Base-by-base conservation (phyloP, 1,140 invertebrate genomes). In the Dreissena polymorpha region DNA sequence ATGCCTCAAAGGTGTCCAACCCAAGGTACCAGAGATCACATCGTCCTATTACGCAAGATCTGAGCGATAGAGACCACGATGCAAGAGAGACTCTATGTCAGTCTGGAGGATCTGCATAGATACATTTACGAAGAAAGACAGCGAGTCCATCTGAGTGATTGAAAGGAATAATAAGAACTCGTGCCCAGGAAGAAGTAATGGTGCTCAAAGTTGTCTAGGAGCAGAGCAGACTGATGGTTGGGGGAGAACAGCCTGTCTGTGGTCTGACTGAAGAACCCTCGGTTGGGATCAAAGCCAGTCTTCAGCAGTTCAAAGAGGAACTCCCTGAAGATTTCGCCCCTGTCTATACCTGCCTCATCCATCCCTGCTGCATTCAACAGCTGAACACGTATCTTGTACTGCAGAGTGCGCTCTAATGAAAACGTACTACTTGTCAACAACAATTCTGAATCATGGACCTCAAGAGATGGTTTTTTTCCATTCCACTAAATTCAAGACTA, bases 111-210 rank as follows among this genome's bases (percentile, higher is more conserved):
- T n/a, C n/a, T n/a, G n/a, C n/a, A n/a, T n/a, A n/a, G n/a, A n/a
- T n/a, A n/a, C n/a, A n/a, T n/a, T n/a, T n/a, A n/a, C n/a, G n/a
- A n/a, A n/a, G n/a, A n/a, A n/a, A n/a, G n/a, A n/a, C n/a, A n/a
- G n/a, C n/a, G n/a, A n/a, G n/a, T n/a, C n/a, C n/a, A n/a, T n/a
- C n/a, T n/a, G n/a, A n/a, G n/a, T n/a, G n/a, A n/a, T n/a, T n/a
- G n/a, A n/a, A n/a, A n/a, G n/a, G n/a, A n/a, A n/a, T n/a, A n/a
- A n/a, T n/a, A n/a, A n/a, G n/a, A 99, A 93, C 91, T 97, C 70
- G 98, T 94, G 13, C 98, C 98, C 80, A 99, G 96, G 90, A 99
- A 99, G 92, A 96, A 99, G 91, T 98, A 99, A 93, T 99, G 98
- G 88, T 96, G 95, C 0, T 95, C 95, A 91, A 96, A 98, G 90